These are phyloP conservation scores for Thymelicus sylvestris DNA, from an alignment of 2,888 invertebrate species.

Conservation along the genomic window DNA sequence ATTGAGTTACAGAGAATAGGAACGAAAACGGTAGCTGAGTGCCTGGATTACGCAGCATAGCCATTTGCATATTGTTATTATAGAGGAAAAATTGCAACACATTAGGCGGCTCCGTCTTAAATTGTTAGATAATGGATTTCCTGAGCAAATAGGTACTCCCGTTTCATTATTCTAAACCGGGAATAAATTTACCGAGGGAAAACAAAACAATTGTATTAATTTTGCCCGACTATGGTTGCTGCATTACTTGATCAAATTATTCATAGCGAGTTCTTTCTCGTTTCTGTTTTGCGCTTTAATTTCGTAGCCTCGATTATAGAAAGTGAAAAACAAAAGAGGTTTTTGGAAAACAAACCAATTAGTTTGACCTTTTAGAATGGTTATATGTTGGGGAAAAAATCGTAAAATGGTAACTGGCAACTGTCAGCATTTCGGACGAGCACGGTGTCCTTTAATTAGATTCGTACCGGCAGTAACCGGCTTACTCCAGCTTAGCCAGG, in stretches of 20 bases:
- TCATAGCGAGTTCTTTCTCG: conserved; percentile 63
- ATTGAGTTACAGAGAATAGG: conserved; percentile 1
- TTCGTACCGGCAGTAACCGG: conserved; percentile 80
- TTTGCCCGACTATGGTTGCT: conserved; percentile 75
- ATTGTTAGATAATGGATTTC: conserved; percentile 80
- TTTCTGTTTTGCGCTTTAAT: conserved; percentile 45
- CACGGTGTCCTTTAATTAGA: conserved; percentile 82
- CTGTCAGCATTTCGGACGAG: conserved; percentile 78
- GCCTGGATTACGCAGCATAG: conserved; percentile 21
- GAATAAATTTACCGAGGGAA: conserved; percentile 80
- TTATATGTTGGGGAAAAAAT: conserved; percentile 62
- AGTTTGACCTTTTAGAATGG: conserved; percentile 62
- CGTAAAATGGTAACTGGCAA: conserved; percentile 72
- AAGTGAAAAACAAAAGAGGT: conserved; percentile 40
- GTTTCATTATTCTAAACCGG: conserved; percentile 82
- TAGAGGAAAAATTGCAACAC: conserved; percentile 76
- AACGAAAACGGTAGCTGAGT: conserved; percentile 9
- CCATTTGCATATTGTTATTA: conserved; percentile 62
- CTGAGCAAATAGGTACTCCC: conserved; percentile 68
- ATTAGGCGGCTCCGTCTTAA: conserved; percentile 74
- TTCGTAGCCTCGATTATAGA: conserved; percentile 39
- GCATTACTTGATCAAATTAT: conserved; percentile 80
- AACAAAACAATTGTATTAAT: conserved; percentile 82
- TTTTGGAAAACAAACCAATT: conserved; percentile 67
- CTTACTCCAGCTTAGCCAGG: conserved; percentile 79